Conservation (phyloP, 2,888 invertebrate genomes). For the Trissoscelio sp. region DNA sequence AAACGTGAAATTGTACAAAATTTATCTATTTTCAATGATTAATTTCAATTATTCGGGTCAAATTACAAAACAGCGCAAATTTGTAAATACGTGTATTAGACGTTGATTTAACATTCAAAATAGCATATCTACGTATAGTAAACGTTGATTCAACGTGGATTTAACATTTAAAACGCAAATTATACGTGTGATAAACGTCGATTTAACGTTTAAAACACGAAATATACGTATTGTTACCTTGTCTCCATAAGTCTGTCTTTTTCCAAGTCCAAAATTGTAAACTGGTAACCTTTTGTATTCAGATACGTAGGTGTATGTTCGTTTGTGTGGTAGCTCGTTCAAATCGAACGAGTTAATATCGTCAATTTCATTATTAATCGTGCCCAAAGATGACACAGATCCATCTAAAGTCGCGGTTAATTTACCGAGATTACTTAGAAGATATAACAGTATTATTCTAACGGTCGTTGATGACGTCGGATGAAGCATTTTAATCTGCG, state of each 20-base stretch:
- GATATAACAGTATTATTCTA: slow-evolving; percentile 70
- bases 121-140: too few relatives aligned
- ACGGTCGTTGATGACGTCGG: slow-evolving; percentile 34
- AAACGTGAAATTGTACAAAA: too few relatives aligned
- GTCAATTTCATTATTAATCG: slow-evolving; percentile 33
- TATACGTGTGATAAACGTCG: too few relatives aligned
- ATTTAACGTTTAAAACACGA: too few relatives aligned
- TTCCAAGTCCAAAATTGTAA: slow-evolving; percentile 83
- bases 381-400: slow-evolving; percentile 52
- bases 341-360: slow-evolving; percentile 37
- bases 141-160: too few relatives aligned
- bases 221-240: slow-evolving; percentile 74
- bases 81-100: too few relatives aligned
- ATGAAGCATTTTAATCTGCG: slow-evolving; percentile 41
- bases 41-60: slow-evolving; percentile 9
- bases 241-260: slow-evolving; percentile 79
- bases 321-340: slow-evolving; percentile 73
- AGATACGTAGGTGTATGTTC: slow-evolving; percentile 87
- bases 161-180: too few relatives aligned
- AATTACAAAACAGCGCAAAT: too few relatives aligned
- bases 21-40: too few relatives aligned
- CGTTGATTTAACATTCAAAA: too few relatives aligned
- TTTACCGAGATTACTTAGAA: slow-evolving; percentile 71
- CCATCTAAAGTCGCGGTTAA: slow-evolving; percentile 73
- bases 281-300: slow-evolving; percentile 87